Percentiles rank a stretch among this genome's conserved stretches.
These are phyloP conservation scores for Sphenodon punctatus DNA, from an alignment of 2,797 vertebrate species.

Conservation along the genomic window DNA sequence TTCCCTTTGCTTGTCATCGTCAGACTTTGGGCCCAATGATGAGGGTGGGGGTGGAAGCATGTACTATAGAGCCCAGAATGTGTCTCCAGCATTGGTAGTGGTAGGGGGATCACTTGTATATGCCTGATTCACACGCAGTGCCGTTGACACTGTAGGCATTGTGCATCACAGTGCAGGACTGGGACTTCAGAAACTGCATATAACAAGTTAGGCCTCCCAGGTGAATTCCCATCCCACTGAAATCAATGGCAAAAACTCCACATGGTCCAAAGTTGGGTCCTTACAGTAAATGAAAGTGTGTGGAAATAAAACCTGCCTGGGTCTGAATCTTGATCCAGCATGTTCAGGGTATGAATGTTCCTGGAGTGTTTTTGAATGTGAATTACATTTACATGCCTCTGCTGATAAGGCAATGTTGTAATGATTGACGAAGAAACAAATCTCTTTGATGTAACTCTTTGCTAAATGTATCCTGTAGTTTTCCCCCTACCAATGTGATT, in stretches of 20 bases:
- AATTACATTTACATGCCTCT: background rate
- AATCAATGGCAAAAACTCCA: background rate
- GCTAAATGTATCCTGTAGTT: background rate
- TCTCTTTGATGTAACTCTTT: background rate
- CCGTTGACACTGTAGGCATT: too few species aligned
- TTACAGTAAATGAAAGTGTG: background rate
- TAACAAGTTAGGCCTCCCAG: fast-evolving
- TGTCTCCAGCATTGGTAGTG: too few species aligned
- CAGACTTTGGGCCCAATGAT: too few species aligned
- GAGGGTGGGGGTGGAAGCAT: too few species aligned
- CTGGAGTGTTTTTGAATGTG: background rate
- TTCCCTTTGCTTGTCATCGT: too few species aligned
- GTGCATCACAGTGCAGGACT: background rate
- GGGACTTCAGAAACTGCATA: background rate
- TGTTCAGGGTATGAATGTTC: background rate
- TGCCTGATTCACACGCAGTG: too few species aligned
- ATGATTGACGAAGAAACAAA: background rate
- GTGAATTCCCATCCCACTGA: background rate
- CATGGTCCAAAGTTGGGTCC: background rate
- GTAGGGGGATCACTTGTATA: too few species aligned
- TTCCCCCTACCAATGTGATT: background rate
- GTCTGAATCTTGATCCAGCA: background rate
- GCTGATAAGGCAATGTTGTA: background rate
- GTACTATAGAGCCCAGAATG: too few species aligned
- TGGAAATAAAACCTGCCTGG: background rate